Conservation (phyloP, 2,888 invertebrate species). For the Nephrocerus scutellatus region DNA sequence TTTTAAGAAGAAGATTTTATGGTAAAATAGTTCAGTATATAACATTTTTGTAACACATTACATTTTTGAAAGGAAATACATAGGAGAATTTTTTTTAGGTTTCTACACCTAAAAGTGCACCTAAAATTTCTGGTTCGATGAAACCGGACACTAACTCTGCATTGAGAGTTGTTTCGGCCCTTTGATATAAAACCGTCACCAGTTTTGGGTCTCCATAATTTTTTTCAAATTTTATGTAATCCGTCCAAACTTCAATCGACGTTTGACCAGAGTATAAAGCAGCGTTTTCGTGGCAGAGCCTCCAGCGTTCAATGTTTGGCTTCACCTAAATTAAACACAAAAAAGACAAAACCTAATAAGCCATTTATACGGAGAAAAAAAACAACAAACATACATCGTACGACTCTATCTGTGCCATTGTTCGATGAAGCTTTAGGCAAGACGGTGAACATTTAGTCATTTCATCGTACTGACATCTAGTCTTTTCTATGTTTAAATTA, state of each 20-base stretch:
- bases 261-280: constrained; percentile 60
- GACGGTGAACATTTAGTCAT: constrained; percentile 55
- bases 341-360: too few species aligned
- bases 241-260: constrained; percentile 63
- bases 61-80: too few species aligned
- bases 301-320: constrained; percentile 50
- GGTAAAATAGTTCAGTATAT: too few species aligned
- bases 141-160: constrained; percentile 30
- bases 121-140: too few species aligned
- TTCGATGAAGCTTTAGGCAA: constrained; percentile 55
- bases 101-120: too few species aligned
- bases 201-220: constrained; percentile 54
- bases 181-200: constrained; percentile 53
- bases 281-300: constrained; percentile 58
- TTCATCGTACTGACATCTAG: constrained; percentile 57
- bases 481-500: constrained; percentile 47
- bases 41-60: too few species aligned
- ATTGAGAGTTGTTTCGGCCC: constrained; percentile 57
- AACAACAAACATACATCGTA: too few species aligned
- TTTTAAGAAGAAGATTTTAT: too few species aligned
- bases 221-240: constrained; percentile 65
- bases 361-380: too few species aligned
- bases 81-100: too few species aligned
- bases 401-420: constrained; percentile 54
- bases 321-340: constrained; percentile 29